Base-by-base conservation (phyloP, 2,113 vertebrate genomes). In the Cyanistes caeruleus region DNA sequence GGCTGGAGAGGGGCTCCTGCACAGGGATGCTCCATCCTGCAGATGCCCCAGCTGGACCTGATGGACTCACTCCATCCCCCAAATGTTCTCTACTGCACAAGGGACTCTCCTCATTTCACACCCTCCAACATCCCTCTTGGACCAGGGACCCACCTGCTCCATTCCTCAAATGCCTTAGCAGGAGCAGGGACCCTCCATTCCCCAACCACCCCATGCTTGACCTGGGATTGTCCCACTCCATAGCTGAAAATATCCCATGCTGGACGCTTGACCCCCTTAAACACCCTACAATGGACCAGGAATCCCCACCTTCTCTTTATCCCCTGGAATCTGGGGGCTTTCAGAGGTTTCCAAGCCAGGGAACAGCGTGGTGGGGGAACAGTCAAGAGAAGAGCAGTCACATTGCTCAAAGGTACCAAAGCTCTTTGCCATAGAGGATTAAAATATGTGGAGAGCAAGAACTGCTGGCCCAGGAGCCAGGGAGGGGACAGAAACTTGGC, bases 401-500 rank as follows among this genome's bases (percentile, higher is more conserved):
- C 2, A 0, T 21, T 37, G 21, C 80, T 84, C 48, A 41, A 35
- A 85, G 43, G 33, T 55, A 78, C 9, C 2, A 0, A 75, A 82
- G 53, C 55, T 84, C 85, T 68, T 87, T 3, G 3, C 78, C 3
- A 1, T 0, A 37, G 90, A 53, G 91, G 39, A 92, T 67, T 75
- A 52, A 96, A 92, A 51, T 72, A 84, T 27, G 80, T 4, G 3
- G 83, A 87, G 77, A 95, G 41, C 56, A 87, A 92, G 80, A 95
- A 52, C 44, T 1, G 21, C 73, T 87, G 76, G 80, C 86, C 73
- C 56, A 84, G 80, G 51, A 90, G 84, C 72, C 69, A 52, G 83
- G 68, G 80, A 93, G 76, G 73, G 76, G 80, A 90, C 80, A 56
- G 52, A 81, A 92, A 75, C 83, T 95, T 95, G 95, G 90, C 96